Conservation (phyloP, 2,113 vertebrate genomes). For the Eurystomus gularis region DNA sequence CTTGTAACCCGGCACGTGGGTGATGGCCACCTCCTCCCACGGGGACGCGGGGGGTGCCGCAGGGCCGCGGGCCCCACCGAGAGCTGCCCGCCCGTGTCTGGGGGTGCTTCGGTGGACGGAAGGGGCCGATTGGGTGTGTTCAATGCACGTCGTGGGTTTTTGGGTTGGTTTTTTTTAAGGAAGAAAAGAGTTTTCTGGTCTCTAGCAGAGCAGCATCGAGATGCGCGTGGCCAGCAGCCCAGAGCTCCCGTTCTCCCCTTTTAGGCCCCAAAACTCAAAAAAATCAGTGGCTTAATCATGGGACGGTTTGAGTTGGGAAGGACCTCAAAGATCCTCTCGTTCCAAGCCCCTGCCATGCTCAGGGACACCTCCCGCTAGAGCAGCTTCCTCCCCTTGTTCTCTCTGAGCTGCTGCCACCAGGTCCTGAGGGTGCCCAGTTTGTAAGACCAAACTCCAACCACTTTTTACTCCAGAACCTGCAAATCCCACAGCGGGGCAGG, state of each 20-base stretch:
- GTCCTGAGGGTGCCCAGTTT: fast-evolving
- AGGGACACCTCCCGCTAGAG: no score
- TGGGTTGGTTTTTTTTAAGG: neutral
- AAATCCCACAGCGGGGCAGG: neutral
- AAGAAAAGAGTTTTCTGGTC: neutral
- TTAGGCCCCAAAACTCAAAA: neutral
- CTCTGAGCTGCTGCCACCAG: neutral
- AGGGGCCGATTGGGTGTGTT: neutral
- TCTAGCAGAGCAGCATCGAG: neutral
- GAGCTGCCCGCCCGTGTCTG: no score
- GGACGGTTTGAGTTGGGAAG: no score
- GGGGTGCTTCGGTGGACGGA: neutral
- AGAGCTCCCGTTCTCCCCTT: fast-evolving
- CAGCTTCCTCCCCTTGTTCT: neutral
- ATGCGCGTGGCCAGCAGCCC: neutral
- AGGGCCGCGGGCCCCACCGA: no score
- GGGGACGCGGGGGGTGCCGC: no score
- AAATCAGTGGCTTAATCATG: neutral
- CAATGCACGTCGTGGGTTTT: no score
- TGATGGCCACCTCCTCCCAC: no score
- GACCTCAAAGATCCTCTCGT: no score
- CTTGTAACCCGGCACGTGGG: neutral
- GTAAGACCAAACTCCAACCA: no score
- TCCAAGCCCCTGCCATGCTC: no score
- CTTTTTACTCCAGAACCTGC: no score